Percentiles rank a stretch among this genome's conserved stretches.
Conservation (phyloP, 2,113 vertebrate genomes). For the Hemicordylus capensis region DNA sequence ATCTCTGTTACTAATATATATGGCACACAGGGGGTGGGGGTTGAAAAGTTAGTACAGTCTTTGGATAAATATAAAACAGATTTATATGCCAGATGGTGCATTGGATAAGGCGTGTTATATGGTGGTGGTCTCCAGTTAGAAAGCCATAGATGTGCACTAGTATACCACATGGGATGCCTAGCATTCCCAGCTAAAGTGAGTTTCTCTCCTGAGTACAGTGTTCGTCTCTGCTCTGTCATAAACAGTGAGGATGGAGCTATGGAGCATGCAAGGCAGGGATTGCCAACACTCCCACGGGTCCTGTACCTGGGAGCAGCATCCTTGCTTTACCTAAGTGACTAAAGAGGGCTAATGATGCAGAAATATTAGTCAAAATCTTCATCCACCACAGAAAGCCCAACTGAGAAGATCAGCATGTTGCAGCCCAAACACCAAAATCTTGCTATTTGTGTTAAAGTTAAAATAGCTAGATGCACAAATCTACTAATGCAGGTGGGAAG, state of each 20-base stretch:
- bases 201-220: too few species aligned
- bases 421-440: too few species aligned
- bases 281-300: too few species aligned
- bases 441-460: background rate
- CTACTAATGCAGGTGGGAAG: background rate
- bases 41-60: background rate
- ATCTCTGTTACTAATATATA: slow-evolving; percentile 16
- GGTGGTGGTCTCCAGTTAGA: background rate
- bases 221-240: too few species aligned
- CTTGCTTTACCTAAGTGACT: too few species aligned
- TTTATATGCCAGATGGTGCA: background rate
- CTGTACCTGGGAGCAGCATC: too few species aligned
- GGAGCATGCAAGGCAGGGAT: too few species aligned
- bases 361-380: background rate
- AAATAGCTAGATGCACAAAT: background rate
- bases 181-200: too few species aligned
- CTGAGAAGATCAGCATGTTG: too few species aligned
- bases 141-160: background rate
- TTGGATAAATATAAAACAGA: background rate
- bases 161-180: background rate
- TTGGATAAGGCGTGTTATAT: background rate
- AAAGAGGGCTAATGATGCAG: too few species aligned
- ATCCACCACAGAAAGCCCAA: too few species aligned
- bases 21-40: background rate
- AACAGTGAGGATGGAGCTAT: too few species aligned